Evolutionary conservation across 2,113 vertebrate species (phyloP), one percentile per base, ranked within the genome.

Genomic region (Poeciliopsis occidentalis): DNA sequence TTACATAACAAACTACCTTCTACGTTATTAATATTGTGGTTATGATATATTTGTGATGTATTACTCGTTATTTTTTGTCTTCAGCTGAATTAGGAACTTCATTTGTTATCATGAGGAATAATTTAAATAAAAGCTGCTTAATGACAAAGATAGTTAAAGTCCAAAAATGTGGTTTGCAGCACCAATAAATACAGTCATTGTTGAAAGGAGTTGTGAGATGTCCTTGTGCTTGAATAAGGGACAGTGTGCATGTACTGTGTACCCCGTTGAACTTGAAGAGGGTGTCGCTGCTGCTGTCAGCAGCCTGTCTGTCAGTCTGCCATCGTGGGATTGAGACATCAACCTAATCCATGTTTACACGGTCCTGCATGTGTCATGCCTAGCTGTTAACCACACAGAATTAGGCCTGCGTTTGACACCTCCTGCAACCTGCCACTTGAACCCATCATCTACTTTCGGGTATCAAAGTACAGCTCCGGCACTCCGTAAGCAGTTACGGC

Each of bases 341-440:
- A 93, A 90, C 78, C 87, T 94, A 94, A 93, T 94, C 93, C 93
- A 86, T 94, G 94, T 95, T 94, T 93, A 92, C 93, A 92, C 91
- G 89, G 85, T 90, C 90, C 88, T 82, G 84, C 88, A 67, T 75
- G 89, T 88, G 90, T 92, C 92, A 89, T 29, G 86, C 70, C 89
- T 76, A 81, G 86, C 90, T 60, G 85, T 81, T 94, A 93, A 94
- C 92, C 93, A 94, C 91, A 94, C 91, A 94, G 94, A 94, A 94
- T 92, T 91, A 93, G 89, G 82, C 83, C 24, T 1, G 66, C 87
- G 89, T 92, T 89, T 92, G 88, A 93, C 93, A 92, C 75, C 85
- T 83, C 83, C 87, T 83, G 82, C 83, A 90, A 86, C 90, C 88
- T 11, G 60, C 79, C 89, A 91, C 92, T 93, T 94, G 90, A 95